Conservation (phyloP, 2,113 vertebrate species). For the Nothoprocta pentlandii region DNA sequence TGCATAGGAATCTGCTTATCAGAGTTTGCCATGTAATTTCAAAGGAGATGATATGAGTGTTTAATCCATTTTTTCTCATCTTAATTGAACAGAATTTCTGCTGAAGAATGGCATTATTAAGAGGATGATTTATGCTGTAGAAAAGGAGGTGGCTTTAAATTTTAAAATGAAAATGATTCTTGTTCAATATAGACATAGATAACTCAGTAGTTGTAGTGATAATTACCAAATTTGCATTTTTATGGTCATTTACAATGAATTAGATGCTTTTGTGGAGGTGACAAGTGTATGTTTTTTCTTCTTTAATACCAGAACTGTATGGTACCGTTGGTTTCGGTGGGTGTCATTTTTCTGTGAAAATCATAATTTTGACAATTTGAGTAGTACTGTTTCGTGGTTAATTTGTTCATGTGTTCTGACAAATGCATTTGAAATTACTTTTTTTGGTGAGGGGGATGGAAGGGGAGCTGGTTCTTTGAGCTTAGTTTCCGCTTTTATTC, state of each 20-base stretch:
- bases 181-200: neutral
- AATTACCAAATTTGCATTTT: neutral
- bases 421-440: neutral
- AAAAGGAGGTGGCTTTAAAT: neutral
- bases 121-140: neutral
- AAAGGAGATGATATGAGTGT: neutral
- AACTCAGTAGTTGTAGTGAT: neutral
- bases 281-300: neutral
- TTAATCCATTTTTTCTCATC: neutral
- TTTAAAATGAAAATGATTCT: neutral
- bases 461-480: neutral
- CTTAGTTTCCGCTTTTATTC: neutral
- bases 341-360: neutral
- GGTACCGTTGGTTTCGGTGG: neutral
- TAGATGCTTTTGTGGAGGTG: neutral
- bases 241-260: neutral
- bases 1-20: accelerated
- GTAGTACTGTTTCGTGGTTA: neutral
- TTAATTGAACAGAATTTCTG: constrained; percentile 10
- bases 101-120: neutral
- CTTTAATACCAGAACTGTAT: neutral
- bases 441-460: no score
- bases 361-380: neutral
- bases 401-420: neutral
- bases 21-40: accelerated